phyloP scores from a whole-genome alignment of 2,113 vertebrate genomes.

The Agelaius phoeniceus region DNA sequence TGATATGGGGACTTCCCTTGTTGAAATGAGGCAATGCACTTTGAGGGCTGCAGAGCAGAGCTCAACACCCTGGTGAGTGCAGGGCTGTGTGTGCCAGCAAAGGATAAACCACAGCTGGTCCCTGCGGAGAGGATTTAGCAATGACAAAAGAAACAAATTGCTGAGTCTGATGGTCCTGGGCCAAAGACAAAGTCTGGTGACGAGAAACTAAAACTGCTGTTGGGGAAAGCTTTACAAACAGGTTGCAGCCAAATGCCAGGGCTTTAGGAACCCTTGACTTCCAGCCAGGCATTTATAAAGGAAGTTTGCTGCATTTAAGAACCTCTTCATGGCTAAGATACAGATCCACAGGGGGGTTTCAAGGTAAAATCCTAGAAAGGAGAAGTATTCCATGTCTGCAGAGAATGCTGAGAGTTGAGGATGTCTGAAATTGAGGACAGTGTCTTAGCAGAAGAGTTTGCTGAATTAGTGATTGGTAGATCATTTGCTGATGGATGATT shows the following conservation, averaged over 20 bases:
- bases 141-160: neutral
- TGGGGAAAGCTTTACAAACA: neutral
- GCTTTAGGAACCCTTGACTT: neutral
- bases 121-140: neutral
- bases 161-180: neutral
- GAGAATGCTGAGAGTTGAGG: neutral
- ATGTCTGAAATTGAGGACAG: neutral
- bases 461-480: neutral
- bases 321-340: neutral
- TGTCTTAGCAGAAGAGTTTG: neutral
- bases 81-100: neutral
- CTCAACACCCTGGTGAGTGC: neutral
- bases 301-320: neutral
- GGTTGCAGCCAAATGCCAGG: neutral
- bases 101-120: neutral
- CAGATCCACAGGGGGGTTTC: accelerated
- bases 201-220: neutral
- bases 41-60: neutral
- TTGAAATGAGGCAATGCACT: neutral
- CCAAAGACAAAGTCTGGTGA: neutral
- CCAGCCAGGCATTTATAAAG: neutral
- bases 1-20: neutral
- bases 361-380: neutral
- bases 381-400: accelerated
- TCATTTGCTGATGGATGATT: neutral